Evolutionary conservation across 1,140 invertebrate species (phyloP), one percentile per base, ranked within the genome.

Genomic region (Helicoverpa armigera): DNA sequence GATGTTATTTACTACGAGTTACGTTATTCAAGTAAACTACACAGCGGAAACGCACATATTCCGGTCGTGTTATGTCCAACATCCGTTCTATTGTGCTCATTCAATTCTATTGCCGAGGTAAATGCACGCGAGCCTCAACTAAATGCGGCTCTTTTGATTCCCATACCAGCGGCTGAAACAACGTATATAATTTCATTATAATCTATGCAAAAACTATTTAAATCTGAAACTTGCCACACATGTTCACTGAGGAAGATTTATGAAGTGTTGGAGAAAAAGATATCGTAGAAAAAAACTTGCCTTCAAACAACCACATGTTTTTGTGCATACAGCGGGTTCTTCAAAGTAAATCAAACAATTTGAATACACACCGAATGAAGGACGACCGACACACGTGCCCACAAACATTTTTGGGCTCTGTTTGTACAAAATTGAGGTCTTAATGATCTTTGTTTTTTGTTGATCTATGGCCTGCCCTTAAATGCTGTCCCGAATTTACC

Each of bases 1-100:
- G 56, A 18, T n/a, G 23, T 54, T 61, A 78, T n/a, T 67, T 58
- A 79, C 29, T 58, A 79, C 35, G 65, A 67, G 70, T 23, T 67
- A 78, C 75, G 75, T 67, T 67, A 65, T 79, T 79, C 50, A 58
- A 79, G 63, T 69, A 58, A 79, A 79, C 53, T 79, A 74, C 76
- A 77, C 85, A 85, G 78, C 90, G 90, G 90, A 92, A 90, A 88
- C 87, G 74, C 79, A 80, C 85, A 83, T 86, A 80, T 88, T 87
- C 86, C 86, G 89, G 89, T 88, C 87, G 88, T 88, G 80, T 85
- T 85, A 85, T 87, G 87, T 85, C 85, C 88, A 92, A 93, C 90
- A 89, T 93, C 91, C 91, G 91, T 65, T 85, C 82, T 83, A 88
- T 91, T 93, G 91, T 92, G 80, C 81, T 74, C 82, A 80, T 86